phyloP scores from a whole-genome alignment of 2,113 vertebrate genomes.

The Onychostoma macrolepis region DNA sequence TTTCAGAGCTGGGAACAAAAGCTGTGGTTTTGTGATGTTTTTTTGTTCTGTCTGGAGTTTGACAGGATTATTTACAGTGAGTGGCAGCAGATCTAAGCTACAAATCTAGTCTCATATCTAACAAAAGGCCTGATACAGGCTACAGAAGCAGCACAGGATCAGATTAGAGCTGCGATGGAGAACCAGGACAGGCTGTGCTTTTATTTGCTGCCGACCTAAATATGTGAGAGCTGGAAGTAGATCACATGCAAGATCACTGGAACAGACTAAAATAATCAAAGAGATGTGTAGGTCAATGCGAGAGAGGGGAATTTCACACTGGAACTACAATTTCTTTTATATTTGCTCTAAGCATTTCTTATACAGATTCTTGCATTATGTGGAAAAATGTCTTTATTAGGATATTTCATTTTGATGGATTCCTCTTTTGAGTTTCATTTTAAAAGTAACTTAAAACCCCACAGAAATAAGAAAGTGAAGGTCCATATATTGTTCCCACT shows the following conservation, averaged over 20 bases:
- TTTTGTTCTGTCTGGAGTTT: neutral
- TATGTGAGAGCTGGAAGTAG: conserved; percentile 4
- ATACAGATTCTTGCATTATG: neutral
- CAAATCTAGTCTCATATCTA: neutral
- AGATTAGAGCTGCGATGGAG: neutral
- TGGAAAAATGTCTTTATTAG: neutral
- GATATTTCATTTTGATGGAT: neutral
- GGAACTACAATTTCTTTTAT: neutral
- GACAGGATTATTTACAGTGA: neutral
- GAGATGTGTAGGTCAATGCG: neutral
- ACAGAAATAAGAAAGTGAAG: no score
- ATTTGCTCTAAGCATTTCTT: no score
- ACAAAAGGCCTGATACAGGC: neutral
- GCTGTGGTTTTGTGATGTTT: neutral
- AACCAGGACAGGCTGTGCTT: conserved; percentile 31
- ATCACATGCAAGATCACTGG: conserved; percentile 3
- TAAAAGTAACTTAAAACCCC: neutral
- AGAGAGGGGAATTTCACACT: neutral
- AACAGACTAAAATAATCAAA: conserved; percentile 14
- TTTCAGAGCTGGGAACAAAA: neutral
- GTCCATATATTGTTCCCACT: no score
- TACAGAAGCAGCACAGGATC: neutral
- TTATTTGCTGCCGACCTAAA: conserved; percentile 36
- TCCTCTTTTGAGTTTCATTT: neutral
- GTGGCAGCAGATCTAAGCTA: neutral